These are phyloP conservation scores for Phengaris alcon DNA, from an alignment of 2,888 invertebrate genomes.

Conservation along the genomic window DNA sequence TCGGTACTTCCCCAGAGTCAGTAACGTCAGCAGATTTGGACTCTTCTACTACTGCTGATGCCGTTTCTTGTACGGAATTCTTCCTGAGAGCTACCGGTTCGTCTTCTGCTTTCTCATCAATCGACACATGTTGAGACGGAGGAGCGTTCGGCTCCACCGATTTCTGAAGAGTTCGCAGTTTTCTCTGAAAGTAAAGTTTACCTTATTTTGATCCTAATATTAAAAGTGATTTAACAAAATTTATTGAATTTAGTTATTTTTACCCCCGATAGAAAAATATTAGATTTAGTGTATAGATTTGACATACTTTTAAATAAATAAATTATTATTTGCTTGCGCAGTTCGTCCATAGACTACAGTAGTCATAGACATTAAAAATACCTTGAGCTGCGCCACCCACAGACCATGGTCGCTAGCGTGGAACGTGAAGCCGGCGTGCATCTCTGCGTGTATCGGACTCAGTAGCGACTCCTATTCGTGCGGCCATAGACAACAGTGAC, in stretches of 20 bases:
- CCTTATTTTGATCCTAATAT: neutral
- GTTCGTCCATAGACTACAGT: constrained; percentile 69
- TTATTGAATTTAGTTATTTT: no score
- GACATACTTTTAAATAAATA: no score
- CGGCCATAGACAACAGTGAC: neutral
- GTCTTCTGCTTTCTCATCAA: constrained; percentile 62
- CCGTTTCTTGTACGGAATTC: constrained; percentile 41
- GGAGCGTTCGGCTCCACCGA: constrained; percentile 71
- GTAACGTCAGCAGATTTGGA: constrained; percentile 34
- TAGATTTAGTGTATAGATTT: no score
- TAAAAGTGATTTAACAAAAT: neutral
- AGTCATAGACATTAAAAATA: constrained; percentile 46
- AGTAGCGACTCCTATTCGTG: no score
- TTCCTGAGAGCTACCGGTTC: constrained; percentile 37
- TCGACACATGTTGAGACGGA: constrained; percentile 48
- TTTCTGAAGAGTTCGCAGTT: constrained; percentile 82
- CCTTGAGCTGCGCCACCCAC: constrained; percentile 97
- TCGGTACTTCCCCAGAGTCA: constrained; percentile 33
- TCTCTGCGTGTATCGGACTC: no score
- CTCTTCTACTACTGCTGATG: constrained; percentile 32
- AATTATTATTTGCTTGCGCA: constrained; percentile 82
- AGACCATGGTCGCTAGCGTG: constrained; percentile 92
- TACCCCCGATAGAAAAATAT: constrained; percentile 83
- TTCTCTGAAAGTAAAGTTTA: constrained; percentile 71
- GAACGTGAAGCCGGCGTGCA: constrained; percentile 92